These are phyloP conservation scores for Zaprionus capensis DNA, from an alignment of 1,140 invertebrate species.

Conservation along the genomic window DNA sequence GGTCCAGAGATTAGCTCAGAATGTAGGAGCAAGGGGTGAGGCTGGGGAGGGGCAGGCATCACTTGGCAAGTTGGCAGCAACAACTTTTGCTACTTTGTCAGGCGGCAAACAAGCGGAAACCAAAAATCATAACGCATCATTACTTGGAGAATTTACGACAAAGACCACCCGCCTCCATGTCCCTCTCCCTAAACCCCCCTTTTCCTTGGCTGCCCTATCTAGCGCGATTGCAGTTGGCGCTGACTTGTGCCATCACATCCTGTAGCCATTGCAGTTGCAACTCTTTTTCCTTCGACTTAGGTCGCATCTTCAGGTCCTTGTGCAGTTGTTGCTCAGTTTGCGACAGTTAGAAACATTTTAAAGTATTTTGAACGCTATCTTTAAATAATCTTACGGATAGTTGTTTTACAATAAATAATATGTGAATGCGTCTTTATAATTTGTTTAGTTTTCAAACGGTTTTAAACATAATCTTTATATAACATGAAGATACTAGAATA, in stretches of 20 bases:
- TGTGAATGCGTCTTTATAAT: too few relatives aligned
- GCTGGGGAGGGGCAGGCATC: neutral
- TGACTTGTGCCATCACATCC: constrained; percentile 49
- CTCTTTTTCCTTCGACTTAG: constrained; percentile 24
- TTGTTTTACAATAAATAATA: too few relatives aligned
- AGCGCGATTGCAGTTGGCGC: constrained; percentile 13
- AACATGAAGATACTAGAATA: too few relatives aligned
- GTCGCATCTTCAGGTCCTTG: neutral
- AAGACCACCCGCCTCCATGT: neutral
- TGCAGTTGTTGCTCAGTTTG: neutral
- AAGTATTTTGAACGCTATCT: neutral
- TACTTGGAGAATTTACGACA: constrained; percentile 78
- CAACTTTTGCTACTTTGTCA: constrained; percentile 71
- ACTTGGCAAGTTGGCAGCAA: constrained; percentile 46
- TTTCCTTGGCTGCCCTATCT: neutral
- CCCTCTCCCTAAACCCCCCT: neutral
- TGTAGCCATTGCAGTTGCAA: constrained; percentile 40
- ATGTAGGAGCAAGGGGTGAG: neutral
- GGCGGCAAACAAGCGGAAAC: constrained; percentile 74
- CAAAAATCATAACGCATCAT: constrained; percentile 83
- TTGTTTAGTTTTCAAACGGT: too few relatives aligned
- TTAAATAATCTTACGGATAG: too few relatives aligned
- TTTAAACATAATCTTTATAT: too few relatives aligned
- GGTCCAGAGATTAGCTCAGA: constrained; percentile 51
- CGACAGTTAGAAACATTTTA: neutral